Percentiles rank a stretch among this genome's conserved stretches.
Evolutionary conservation across 2,113 vertebrate species (phyloP).

Genomic region (Corvus cornix): DNA sequence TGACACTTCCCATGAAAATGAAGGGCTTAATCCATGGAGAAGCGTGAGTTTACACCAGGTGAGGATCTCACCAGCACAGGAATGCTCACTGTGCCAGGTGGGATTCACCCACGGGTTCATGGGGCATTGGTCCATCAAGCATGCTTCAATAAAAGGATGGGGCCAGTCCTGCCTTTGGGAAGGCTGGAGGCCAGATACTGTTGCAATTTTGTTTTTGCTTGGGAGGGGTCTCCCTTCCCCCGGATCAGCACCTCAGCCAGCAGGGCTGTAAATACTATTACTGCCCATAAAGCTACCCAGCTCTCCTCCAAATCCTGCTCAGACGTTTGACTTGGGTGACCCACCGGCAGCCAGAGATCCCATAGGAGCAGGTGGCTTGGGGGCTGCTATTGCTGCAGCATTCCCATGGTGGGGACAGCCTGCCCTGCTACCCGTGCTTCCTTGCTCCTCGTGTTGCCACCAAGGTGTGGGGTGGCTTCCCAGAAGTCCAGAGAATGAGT

Average conservation of each 20-base stretch:
- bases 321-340: fast-evolving
- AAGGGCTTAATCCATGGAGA: background rate
- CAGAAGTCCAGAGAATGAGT: background rate
- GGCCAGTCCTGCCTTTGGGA: background rate
- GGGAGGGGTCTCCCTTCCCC: background rate
- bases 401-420: background rate
- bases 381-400: background rate
- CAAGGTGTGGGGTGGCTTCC: background rate
- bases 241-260: background rate
- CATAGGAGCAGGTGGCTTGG: fast-evolving
- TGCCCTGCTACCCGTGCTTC: background rate
- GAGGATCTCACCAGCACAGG: background rate
- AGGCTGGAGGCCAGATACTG: background rate
- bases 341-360: background rate
- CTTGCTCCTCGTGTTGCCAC: background rate
- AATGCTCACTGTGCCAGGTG: background rate
- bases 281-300: slow-evolving; percentile 4
- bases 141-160: background rate
- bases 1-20: background rate
- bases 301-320: background rate
- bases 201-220: background rate
- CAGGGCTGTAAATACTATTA: slow-evolving; percentile 2
- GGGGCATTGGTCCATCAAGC: fast-evolving
- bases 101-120: fast-evolving
- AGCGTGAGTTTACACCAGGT: background rate